Percentiles rank a stretch among this genome's conserved stretches.
These are phyloP conservation scores for Hydrocynus forskahlii DNA, from an alignment of 2,797 vertebrate genomes.

Conservation along the genomic window DNA sequence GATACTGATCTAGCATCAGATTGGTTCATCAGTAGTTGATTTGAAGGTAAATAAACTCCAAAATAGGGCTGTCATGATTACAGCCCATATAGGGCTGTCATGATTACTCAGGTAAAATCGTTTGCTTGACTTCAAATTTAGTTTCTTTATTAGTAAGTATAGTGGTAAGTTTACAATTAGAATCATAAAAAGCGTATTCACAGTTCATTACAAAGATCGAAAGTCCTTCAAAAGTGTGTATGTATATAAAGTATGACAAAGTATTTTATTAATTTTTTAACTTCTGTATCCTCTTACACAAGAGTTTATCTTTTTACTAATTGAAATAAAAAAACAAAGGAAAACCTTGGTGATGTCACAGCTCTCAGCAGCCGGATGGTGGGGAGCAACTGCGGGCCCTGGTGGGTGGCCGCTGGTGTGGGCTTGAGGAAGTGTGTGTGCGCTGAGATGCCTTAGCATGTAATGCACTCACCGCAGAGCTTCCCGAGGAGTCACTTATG, in stretches of 20 bases:
- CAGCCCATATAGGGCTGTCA: no score
- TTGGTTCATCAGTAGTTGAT: no score
- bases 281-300: not conserved
- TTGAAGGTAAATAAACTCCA: no score
- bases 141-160: no score
- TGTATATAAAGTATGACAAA: not conserved
- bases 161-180: no score
- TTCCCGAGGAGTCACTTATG: constrained; percentile 46
- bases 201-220: no score
- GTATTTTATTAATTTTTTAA: constrained; percentile 4
- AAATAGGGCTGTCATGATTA: no score
- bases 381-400: constrained; percentile 52
- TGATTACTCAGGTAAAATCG: no score
- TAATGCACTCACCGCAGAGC: constrained; percentile 48
- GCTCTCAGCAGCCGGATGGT: constrained; percentile 27
- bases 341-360: not conserved
- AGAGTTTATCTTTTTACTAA: constrained; percentile 18
- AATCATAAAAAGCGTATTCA: no score
- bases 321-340: constrained; percentile 12
- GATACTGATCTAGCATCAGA: no score
- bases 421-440: constrained; percentile 48
- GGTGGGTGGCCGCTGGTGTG: constrained; percentile 56
- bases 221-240: no score
- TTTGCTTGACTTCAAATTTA: no score
- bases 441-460: constrained; percentile 47